Evolutionary conservation across 2,113 vertebrate species (phyloP), one percentile per base, ranked within the genome.

Genomic region (Grammomys surdaster): DNA sequence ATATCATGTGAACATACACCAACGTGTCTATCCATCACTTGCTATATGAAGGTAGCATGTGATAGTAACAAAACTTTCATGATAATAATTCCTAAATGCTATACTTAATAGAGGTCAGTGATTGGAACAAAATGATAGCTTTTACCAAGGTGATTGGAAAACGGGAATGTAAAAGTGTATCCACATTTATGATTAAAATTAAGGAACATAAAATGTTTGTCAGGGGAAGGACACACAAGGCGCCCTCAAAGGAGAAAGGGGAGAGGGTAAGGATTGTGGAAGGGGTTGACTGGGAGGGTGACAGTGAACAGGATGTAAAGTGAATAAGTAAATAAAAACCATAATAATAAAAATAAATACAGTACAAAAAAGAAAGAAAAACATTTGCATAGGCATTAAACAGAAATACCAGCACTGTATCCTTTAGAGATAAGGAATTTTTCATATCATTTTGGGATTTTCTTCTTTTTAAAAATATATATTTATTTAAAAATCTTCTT

Each of bases 171-270:
- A 20, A 70, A 94, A 58, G 4, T 43, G 3, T 70, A 43, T 65
- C 43, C 89, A 58, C 20, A 33, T 40, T 60, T 93, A 28, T 77
- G 28, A 95, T 91, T 84, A 89, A 89, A 89, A 67, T 88, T 65
- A 78, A 72, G 7, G 40, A 54, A 87, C 81, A 58, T 75, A 75
- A 72, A 72, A 28, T 75, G 88, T 76, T 73, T 89, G 5, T 31
- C 31, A 16, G 67, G 67, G 5, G 33, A 4, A 17, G 13, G 5
- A 69, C 16, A 16, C 2, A 33, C 2, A 36, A 33, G 28, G 13
- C 1, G 1, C 12, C 67, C 5, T 69, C 31, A 69, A 3, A 69
- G 12, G 26, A 69, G 11, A 16, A 69, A 13, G 11, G 67, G 14
- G 67, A 14, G 0, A 14, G 31, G 14, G 31, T 36, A 33, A 69